A percentile compares a stretch with the other conserved stretches of the same genome.
These are phyloP conservation scores for Platysteira castanea DNA, from an alignment of 2,113 vertebrate genomes.

Conservation along the genomic window DNA sequence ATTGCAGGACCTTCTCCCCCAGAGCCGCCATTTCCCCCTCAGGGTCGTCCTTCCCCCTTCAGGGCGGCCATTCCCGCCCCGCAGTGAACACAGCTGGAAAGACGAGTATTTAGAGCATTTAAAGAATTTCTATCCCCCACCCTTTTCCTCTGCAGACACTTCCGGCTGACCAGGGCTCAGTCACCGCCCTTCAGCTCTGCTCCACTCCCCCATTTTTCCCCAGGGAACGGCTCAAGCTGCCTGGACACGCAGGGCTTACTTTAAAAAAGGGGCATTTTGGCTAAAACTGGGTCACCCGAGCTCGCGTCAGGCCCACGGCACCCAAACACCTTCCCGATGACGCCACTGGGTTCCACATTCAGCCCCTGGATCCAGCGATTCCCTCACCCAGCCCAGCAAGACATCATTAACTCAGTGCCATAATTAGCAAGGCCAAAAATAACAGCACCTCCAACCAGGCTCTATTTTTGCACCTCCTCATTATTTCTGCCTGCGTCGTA, in stretches of 20 bases:
- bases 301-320: neutral
- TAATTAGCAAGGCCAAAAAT: neutral
- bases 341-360: neutral
- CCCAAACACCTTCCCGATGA: neutral
- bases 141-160: neutral
- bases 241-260: neutral
- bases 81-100: rapidly evolving
- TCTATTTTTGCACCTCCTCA: neutral
- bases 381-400: neutral
- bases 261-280: neutral
- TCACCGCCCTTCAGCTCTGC: no score
- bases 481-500: neutral
- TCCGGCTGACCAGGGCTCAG: rapidly evolving
- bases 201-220: neutral
- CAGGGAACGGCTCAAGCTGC: neutral
- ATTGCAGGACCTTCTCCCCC: neutral
- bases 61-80: neutral
- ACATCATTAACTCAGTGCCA: rapidly evolving
- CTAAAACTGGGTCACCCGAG: neutral
- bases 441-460: neutral
- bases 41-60: neutral
- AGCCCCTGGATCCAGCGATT: neutral
- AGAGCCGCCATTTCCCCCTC: neutral
- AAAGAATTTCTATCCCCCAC: rapidly evolving
- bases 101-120: rapidly evolving